phyloP scores from a whole-genome alignment of 2,113 vertebrate species.

The Mobula hypostoma region DNA sequence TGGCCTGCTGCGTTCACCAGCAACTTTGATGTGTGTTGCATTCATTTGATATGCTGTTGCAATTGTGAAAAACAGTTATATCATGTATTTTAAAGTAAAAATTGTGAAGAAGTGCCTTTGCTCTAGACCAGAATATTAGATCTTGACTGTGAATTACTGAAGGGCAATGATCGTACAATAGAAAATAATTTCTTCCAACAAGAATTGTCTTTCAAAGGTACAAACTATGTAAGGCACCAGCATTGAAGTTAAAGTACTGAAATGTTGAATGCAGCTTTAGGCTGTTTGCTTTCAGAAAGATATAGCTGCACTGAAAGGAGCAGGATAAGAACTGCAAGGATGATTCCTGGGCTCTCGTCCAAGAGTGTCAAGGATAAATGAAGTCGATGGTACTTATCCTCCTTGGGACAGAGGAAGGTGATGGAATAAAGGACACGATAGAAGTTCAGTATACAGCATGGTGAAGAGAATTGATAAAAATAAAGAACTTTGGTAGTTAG shows the following conservation, averaged over 20 bases:
- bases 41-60: too few species aligned
- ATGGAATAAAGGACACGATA: slow-evolving; percentile 1
- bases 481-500: neutral
- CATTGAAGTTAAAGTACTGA: neutral
- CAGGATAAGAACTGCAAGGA: neutral
- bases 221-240: neutral
- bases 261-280: neutral
- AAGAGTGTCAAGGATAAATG: neutral
- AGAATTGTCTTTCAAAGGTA: neutral
- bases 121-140: neutral
- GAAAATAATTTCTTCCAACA: neutral
- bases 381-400: neutral
- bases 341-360: slow-evolving; percentile 3
- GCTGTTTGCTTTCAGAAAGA: neutral
- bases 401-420: neutral
- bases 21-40: too few species aligned
- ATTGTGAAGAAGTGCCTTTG: neutral
- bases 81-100: too few species aligned
- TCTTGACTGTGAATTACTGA: neutral
- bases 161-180: neutral
- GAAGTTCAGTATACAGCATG: neutral
- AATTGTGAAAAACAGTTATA: too few species aligned
- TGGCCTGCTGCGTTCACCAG: too few species aligned
- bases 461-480: neutral
- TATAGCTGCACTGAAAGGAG: neutral